phyloP scores from a whole-genome alignment of 2,888 invertebrate species.

The Ecdyonurus torrentis region DNA sequence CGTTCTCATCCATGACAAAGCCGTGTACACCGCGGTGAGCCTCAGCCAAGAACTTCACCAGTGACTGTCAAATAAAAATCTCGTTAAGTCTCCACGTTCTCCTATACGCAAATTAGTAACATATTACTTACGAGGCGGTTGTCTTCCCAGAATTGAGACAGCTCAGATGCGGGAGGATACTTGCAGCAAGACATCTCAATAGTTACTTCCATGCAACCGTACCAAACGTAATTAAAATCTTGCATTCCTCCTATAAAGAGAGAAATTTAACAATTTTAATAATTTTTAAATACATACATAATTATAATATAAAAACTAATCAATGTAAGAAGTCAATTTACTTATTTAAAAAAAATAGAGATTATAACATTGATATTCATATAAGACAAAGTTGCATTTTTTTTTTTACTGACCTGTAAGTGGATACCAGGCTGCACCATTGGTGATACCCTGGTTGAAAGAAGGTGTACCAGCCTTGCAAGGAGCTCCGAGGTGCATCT shows the following conservation, averaged over 20 bases:
- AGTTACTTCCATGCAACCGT: constrained; percentile 90
- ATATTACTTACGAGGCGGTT: constrained; percentile 51
- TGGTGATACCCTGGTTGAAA: constrained; percentile 81
- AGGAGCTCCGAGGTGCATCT: constrained; percentile 72
- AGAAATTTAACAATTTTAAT: constrained; percentile 1
- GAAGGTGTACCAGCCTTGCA: constrained; percentile 59
- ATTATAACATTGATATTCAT: too few relatives aligned
- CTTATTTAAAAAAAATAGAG: too few relatives aligned
- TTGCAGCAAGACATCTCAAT: constrained; percentile 90
- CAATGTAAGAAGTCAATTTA: not conserved
- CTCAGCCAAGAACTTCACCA: constrained; percentile 69
- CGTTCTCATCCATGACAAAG: constrained; percentile 48
- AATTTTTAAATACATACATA: too few relatives aligned
- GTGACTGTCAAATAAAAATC: constrained; percentile 38
- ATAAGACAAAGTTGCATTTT: not conserved
- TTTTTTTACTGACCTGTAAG: constrained; percentile 41
- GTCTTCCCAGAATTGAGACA: constrained; percentile 74
- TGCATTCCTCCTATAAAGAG: constrained; percentile 59
- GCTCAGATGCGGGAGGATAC: constrained; percentile 63
- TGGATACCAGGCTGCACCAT: constrained; percentile 89
- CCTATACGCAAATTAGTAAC: too few relatives aligned
- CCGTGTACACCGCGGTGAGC: constrained; percentile 82
- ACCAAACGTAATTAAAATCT: constrained; percentile 87
- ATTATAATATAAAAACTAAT: constrained; percentile 8
- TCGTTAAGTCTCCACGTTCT: too few relatives aligned